A percentile compares a stretch with the other conserved stretches of the same genome.
phyloP scores from a whole-genome alignment of 1,140 invertebrate genomes.

The Macrosteles quadrilineatus region DNA sequence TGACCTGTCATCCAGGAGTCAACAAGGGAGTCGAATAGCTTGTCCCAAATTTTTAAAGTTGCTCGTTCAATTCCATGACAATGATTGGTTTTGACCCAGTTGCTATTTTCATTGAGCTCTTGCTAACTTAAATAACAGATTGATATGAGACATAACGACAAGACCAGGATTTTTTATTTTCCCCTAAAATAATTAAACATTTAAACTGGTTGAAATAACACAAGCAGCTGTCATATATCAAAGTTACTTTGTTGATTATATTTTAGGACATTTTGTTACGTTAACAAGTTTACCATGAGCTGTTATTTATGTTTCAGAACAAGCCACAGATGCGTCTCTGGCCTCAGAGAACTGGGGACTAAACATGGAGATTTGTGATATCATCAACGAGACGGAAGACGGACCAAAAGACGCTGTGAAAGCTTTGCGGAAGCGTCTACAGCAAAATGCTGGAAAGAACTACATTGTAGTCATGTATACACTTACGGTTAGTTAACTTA shows the following conservation, averaged over 20 bases:
- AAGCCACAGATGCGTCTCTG: slow-evolving; percentile 89
- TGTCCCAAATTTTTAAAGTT: too few species aligned
- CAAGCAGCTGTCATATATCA: neutral
- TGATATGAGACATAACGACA: neutral
- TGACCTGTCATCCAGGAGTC: too few species aligned
- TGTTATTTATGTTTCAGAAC: slow-evolving; percentile 71
- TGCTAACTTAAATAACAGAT: neutral
- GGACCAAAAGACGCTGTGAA: slow-evolving; percentile 96
- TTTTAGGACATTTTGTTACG: neutral
- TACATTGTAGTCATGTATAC: slow-evolving; percentile 97
- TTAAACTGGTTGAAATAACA: neutral
- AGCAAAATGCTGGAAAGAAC: slow-evolving; percentile 93
- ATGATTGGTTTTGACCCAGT: too few species aligned
- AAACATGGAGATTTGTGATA: slow-evolving; percentile 99
- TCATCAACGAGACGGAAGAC: slow-evolving; percentile 95
- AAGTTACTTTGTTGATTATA: neutral
- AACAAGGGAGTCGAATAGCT: too few species aligned
- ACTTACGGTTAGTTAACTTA: slow-evolving; percentile 71
- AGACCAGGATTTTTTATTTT: too few species aligned
- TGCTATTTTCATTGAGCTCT: too few species aligned
- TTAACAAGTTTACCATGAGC: slow-evolving; percentile 32
- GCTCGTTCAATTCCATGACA: too few species aligned
- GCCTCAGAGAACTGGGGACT: slow-evolving; percentile 96
- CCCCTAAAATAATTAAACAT: neutral
- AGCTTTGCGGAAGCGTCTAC: slow-evolving; percentile 91